Base-by-base conservation (phyloP, 2,888 invertebrate genomes). In the Ypsolopha scabrella region DNA sequence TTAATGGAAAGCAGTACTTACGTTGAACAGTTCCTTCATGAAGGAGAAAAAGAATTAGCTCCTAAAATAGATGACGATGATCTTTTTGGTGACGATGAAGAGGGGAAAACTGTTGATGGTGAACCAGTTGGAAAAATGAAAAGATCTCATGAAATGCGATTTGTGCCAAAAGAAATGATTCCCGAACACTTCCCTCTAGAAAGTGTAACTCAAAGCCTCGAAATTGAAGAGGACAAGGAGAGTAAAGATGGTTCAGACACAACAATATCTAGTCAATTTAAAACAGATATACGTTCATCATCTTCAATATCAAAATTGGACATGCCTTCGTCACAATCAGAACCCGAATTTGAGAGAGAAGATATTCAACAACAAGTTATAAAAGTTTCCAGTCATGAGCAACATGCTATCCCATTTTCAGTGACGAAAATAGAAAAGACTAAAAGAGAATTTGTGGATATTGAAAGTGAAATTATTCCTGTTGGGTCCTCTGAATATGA, bases 121-220 rank as follows among this genome's bases (percentile, higher is more conserved):
- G 90, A 90, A 60, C 90, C 89, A 51, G 79, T 88, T n/a, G 87
- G 90, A 34, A 90, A 90, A 68, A 95, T 96, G 95, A 96, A 95
- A 70, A 88, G 96, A 54, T 96, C 95, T 0, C 93, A 94, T 61
- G 96, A 96, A 85, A 96, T 96, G 95, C 92, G 94, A 54, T 96
- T 96, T 69, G 92, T 90, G 61, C 93, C 93, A 4, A 87, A 86
- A 55, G 80, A 88, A 45, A 76, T 88, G 63, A 73, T 87, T 41
- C 81, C 82, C 6, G 89, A 89, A 55, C 73, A 76, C 63, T 86
- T 86, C 54, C 81, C 78, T 14, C 54, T 67, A n/a, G 77, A 80
- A 61, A 71, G 73, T 43, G 60, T 73, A 36, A 71, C 85, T 24
- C 88, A 85, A 56, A 85, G 80, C 57, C 70, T 75, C 48, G 86